Evolutionary conservation across 2,888 invertebrate species (phyloP).

Genomic region (Opisthograptis luteolata): DNA sequence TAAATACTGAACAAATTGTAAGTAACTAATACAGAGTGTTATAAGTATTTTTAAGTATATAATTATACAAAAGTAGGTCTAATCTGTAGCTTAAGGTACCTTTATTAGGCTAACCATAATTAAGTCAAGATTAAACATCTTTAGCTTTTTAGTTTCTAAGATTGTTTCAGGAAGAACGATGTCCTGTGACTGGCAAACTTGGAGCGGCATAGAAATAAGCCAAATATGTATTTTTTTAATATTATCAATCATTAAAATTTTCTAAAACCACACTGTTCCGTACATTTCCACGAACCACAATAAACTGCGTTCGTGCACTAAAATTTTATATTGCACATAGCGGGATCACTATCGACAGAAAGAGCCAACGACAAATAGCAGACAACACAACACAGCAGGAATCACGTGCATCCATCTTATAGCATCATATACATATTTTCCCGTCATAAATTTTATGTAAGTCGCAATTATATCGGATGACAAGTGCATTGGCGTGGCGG

Average conservation of each 20-base stretch:
- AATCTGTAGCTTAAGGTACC: too few species aligned
- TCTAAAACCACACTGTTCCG: background rate
- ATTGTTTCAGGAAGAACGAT: too few species aligned
- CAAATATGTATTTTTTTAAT: background rate
- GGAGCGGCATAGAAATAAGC: too few species aligned
- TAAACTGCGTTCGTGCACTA: slow-evolving; percentile 11
- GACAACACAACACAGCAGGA: slow-evolving; percentile 12
- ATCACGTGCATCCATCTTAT: slow-evolving; percentile 22
- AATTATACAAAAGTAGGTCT: too few species aligned
- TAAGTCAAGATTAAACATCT: too few species aligned
- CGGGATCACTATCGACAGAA: slow-evolving; percentile 1
- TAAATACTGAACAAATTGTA: slow-evolving; percentile 41
- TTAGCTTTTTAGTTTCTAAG: too few species aligned
- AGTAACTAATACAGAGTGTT: background rate
- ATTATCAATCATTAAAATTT: too few species aligned
- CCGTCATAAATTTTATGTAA: slow-evolving; percentile 37
- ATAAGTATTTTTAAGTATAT: too few species aligned
- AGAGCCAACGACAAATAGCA: background rate
- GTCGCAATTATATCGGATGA: slow-evolving; percentile 40
- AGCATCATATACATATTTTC: slow-evolving; percentile 24
- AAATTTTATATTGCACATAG: background rate
- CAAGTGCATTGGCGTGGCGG: slow-evolving; percentile 47
- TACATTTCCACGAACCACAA: background rate
- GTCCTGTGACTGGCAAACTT: too few species aligned
- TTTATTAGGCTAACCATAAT: too few species aligned